Conservation (phyloP, 2,113 vertebrate species). For the Anolis sagrei region DNA sequence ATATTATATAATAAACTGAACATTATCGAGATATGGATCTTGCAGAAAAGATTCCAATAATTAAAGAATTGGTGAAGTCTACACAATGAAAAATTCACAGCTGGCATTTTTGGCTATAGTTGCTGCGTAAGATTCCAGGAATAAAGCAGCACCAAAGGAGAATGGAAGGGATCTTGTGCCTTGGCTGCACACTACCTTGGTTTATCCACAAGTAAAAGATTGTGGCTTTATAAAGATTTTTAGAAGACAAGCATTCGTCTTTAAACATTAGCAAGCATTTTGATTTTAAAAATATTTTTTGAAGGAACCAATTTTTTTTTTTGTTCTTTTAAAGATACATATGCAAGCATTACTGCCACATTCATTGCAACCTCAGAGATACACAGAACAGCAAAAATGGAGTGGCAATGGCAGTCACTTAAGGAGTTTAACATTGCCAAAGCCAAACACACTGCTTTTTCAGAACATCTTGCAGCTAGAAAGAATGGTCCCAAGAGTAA, state of each 20-base stretch:
- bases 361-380: neutral
- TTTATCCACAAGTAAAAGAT: neutral
- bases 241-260: neutral
- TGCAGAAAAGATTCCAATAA: neutral
- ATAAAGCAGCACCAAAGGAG: neutral
- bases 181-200: neutral
- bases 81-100: neutral
- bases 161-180: no score
- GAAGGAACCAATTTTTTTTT: neutral
- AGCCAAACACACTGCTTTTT: neutral
- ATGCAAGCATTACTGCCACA: neutral
- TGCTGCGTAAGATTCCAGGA: neutral
- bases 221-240: neutral
- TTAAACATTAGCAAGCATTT: neutral
- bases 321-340: neutral
- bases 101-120: neutral
- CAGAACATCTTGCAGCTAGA: slow-evolving; percentile 15
- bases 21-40: neutral
- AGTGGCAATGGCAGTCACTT: neutral
- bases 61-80: neutral
- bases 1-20: neutral
- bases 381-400: slow-evolving; percentile 15
- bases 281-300: neutral
- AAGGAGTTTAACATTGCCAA: neutral
- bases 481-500: neutral